Percentiles rank a stretch among this genome's conserved stretches.
Conservation (phyloP, 2,113 vertebrate genomes). For the Bothrops jararaca region DNA sequence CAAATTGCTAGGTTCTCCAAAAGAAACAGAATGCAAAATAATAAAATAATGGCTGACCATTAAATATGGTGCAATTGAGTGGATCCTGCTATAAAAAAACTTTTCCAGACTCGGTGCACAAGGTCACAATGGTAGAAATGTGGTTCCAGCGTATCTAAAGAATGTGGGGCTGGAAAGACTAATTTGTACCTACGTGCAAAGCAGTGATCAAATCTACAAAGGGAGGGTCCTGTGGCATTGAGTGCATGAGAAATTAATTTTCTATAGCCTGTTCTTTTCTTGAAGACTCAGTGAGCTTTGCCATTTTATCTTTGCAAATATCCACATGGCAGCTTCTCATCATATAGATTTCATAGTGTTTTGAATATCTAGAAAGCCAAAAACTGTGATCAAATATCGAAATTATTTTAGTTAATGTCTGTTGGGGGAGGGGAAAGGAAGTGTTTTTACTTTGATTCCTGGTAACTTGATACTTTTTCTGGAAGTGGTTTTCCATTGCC, state of each 20-base stretch:
- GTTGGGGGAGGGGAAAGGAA: not conserved
- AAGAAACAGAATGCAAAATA: not conserved
- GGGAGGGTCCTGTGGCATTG: not conserved
- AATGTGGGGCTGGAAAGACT: not conserved
- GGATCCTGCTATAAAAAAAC: not conserved
- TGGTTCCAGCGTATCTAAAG: not conserved
- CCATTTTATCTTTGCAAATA: conserved; percentile 30
- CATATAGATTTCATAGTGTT: not conserved
- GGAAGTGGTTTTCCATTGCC: not conserved
- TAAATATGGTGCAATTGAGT: not conserved
- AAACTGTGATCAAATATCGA: not conserved
- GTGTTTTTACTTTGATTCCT: not conserved
- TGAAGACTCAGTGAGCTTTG: not conserved
- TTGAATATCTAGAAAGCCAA: not conserved
- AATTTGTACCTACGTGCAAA: not conserved
- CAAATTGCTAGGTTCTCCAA: not conserved
- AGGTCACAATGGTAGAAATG: not conserved
- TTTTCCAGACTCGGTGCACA: not conserved
- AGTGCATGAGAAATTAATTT: not conserved
- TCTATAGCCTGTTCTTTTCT: conserved; percentile 13
- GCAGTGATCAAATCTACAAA: not conserved
- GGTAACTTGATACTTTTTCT: not conserved
- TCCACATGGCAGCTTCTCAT: not conserved
- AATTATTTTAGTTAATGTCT: not conserved
- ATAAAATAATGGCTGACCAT: not conserved